Base-by-base conservation (phyloP, 2,113 vertebrate species). In the Malaclemys terrapin region DNA sequence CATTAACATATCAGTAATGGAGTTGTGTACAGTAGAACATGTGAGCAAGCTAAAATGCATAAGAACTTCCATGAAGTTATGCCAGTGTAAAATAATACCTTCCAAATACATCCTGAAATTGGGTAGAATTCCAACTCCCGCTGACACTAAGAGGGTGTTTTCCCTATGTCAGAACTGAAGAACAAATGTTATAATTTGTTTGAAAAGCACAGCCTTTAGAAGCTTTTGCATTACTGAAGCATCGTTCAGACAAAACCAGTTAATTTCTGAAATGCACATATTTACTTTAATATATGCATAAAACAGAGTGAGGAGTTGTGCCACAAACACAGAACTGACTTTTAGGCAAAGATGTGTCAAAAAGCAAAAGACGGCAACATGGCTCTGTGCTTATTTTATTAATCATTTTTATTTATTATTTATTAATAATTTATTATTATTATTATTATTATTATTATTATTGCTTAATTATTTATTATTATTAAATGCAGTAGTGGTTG, bases 401-500 rank as follows among this genome's bases (percentile, higher is more conserved):
- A 95, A 31, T 14, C 13, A 62, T 96, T 97, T 98, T 98, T 22
- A 54, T 22, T 20, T 11, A 59, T 59, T 45, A 6, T 62, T 62
- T 31, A 94, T 82, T 81, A 75, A 95, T 93, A 95, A 94, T 95
- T 96, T 13, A 65, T 38, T 20, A 72, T 96, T n/a, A n/a, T n/a
- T n/a, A n/a, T n/a, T n/a, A n/a, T 97, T 98, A 97, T 97, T 98
- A 96, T 94, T 98, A 98, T 98, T 72, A 38, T 42, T 42, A 42
- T 42, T 42, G 42, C 42, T 42, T 96, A 29, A 35, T 38, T 20
- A 72, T 96, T 97, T 98, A 97, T 97, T 98, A 96, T 94, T 98
- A 98, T 98, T 72, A 38, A 97, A 97, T 96, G 96, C 90, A 96
- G 92, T 97, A 87, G 88, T 97, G 85, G 95, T 98, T 98, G 97